Evolutionary conservation across 2,797 vertebrate genomes (phyloP).

Genomic region (Typhlichthys subterraneus): DNA sequence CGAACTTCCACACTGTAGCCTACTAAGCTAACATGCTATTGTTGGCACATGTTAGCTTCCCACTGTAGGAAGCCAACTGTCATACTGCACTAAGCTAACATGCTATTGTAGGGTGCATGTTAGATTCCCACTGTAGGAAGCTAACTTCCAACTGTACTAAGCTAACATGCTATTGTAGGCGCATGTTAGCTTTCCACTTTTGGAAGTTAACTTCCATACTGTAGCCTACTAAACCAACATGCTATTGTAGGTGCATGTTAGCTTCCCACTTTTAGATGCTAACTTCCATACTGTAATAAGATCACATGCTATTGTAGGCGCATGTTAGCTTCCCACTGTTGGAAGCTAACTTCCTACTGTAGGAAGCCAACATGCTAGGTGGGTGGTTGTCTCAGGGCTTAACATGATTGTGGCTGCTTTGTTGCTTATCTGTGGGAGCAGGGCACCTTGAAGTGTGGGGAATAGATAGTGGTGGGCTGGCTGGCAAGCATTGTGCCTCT

Average conservation of each 20-base stretch:
- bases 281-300: neutral
- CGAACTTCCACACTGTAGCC: too few relatives aligned
- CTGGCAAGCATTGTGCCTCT: constrained; percentile 40
- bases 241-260: neutral
- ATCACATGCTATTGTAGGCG: too few relatives aligned
- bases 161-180: too few relatives aligned
- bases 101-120: too few relatives aligned
- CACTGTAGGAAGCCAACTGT: too few relatives aligned
- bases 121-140: too few relatives aligned
- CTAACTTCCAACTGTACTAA: too few relatives aligned
- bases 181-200: too few relatives aligned
- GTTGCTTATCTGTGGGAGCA: constrained; percentile 20
- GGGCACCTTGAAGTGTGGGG: constrained; percentile 24
- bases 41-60: neutral
- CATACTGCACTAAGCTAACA: neutral
- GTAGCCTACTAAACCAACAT: neutral
- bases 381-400: neutral
- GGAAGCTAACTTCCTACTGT: neutral
- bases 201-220: too few relatives aligned
- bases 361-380: neutral
- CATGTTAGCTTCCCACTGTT: neutral
- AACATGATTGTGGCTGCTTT: constrained; percentile 2
- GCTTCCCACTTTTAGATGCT: too few relatives aligned
- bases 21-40: constrained; percentile 8
- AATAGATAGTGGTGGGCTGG: constrained; percentile 31